Evolutionary conservation across 1,140 invertebrate genomes (phyloP).

Genomic region (Anastatus disparis): DNA sequence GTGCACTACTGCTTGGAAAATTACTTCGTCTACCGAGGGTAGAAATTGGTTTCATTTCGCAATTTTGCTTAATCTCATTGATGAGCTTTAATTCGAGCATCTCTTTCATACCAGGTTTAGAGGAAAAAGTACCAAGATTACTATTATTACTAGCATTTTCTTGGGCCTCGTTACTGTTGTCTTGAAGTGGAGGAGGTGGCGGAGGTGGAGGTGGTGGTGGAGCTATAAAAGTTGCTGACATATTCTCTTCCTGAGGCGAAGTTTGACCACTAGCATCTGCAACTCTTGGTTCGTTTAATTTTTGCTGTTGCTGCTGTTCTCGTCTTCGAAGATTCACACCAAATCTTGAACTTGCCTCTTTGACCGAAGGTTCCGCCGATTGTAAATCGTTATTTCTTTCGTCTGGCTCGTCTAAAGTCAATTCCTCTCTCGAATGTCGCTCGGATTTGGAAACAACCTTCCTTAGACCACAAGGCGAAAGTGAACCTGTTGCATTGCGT

Average conservation of each 20-base stretch:
- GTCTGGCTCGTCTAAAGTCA: constrained; percentile 56
- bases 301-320: constrained; percentile 58
- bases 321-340: constrained; percentile 77
- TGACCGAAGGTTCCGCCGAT: constrained; percentile 74
- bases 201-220: constrained; percentile 56
- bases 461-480: constrained; percentile 60
- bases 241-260: constrained; percentile 46
- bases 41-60: constrained; percentile 70
- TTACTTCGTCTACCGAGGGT: constrained; percentile 44
- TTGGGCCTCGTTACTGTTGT: constrained; percentile 13
- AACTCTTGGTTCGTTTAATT: constrained; percentile 61
- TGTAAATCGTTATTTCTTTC: constrained; percentile 69
- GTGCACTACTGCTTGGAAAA: constrained; percentile 34
- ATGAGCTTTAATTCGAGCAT: constrained; percentile 83
- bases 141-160: not conserved
- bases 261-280: constrained; percentile 11
- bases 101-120: constrained; percentile 75
- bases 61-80: constrained; percentile 82
- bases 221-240: constrained; percentile 50
- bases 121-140: constrained; percentile 48
- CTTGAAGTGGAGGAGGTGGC: constrained; percentile 49
- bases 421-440: constrained; percentile 55
- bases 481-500: constrained; percentile 38
- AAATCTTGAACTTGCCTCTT: constrained; percentile 77
- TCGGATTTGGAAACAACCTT: constrained; percentile 61